Conservation (phyloP, 2,113 vertebrate genomes). For the Pseudolaguvia tuberculata region DNA sequence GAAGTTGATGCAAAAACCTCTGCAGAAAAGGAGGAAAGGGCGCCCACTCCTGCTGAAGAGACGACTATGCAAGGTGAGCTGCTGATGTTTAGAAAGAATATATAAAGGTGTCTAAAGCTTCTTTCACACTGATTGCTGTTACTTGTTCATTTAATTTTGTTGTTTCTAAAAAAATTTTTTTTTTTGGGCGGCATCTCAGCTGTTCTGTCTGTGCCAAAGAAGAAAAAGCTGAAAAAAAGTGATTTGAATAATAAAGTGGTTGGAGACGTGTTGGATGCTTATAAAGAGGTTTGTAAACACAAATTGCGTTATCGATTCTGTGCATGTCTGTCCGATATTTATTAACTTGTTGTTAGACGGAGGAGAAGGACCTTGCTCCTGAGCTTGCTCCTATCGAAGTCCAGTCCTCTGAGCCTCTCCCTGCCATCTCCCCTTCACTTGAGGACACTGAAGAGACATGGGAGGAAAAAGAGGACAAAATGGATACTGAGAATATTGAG, state of each 20-base stretch:
- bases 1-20: conserved; percentile 49
- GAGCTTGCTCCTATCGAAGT: conserved; percentile 60
- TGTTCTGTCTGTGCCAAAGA: conserved; percentile 87
- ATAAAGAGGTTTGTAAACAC: conserved; percentile 81
- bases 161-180: too few relatives aligned
- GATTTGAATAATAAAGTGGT: conserved; percentile 90
- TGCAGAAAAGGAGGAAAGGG: conserved; percentile 48
- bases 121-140: too few relatives aligned
- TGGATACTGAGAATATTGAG: conserved; percentile 75
- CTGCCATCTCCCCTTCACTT: conserved; percentile 50
- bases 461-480: conserved; percentile 93
- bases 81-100: not conserved
- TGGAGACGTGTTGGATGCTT: conserved; percentile 90
- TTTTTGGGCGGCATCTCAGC: conserved; percentile 54
- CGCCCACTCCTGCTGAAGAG: conserved; percentile 64
- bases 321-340: too few relatives aligned
- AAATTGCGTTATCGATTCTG: too few relatives aligned
- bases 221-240: conserved; percentile 81
- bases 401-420: conserved; percentile 46
- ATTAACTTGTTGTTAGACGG: conserved; percentile 53
- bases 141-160: too few relatives aligned
- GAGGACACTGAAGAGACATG: conserved; percentile 82
- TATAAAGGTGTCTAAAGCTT: too few relatives aligned
- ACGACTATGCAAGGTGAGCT: conserved; percentile 72
- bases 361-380: conserved; percentile 53